Percentiles rank a stretch among this genome's conserved stretches.
Evolutionary conservation across 1,140 invertebrate genomes (phyloP).

Genomic region (Philotrypesis tridentata): DNA sequence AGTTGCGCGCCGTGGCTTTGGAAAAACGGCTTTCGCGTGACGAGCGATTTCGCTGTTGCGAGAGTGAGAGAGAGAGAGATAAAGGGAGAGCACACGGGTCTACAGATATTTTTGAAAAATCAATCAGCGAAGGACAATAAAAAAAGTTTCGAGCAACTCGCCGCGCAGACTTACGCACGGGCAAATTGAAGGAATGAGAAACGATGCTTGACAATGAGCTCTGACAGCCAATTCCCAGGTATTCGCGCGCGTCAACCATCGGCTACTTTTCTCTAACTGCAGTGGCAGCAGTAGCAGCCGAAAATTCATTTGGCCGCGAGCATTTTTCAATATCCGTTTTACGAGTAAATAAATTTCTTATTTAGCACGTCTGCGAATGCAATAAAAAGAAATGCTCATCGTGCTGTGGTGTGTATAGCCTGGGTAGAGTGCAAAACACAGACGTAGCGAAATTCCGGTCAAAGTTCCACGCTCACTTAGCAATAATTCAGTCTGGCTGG

Average conservation of each 20-base stretch:
- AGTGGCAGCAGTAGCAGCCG: conserved; percentile 16
- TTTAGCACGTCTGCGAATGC: conserved; percentile 25
- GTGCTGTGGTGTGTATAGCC: no score
- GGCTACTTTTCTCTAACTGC: conserved; percentile 27
- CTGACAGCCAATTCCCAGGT: conserved; percentile 28
- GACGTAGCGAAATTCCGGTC: conserved; percentile 50
- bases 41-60: background rate
- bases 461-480: conserved; percentile 69
- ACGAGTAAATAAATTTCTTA: conserved; percentile 50
- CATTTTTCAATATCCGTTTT: conserved; percentile 48
- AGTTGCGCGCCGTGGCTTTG: background rate
- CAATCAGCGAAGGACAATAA: background rate
- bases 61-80: no score
- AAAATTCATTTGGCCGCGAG: conserved; percentile 29
- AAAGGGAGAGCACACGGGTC: no score
- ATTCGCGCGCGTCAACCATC: conserved; percentile 28
- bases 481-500: conserved; percentile 66
- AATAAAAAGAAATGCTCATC: conserved; percentile 21
- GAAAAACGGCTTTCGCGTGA: background rate
- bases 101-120: background rate
- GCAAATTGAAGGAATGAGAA: conserved; percentile 7
- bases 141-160: background rate
- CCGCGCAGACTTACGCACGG: background rate
- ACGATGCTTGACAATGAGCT: conserved; percentile 15
- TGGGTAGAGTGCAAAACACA: background rate